phyloP scores from a whole-genome alignment of 2,888 invertebrate genomes.

The Petrophora chlorosata region DNA sequence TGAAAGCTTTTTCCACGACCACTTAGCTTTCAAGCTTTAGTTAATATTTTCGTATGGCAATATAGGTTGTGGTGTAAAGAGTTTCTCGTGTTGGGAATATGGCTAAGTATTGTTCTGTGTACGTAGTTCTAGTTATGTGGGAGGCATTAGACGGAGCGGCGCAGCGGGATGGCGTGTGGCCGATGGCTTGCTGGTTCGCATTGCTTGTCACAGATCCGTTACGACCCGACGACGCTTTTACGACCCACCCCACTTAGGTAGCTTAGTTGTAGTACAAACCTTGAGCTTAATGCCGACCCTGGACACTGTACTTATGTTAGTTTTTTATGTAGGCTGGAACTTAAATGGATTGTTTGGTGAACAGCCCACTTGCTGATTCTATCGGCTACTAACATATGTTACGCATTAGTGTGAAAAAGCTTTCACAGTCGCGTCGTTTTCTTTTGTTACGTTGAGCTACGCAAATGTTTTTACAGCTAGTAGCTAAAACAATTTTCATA shows the following conservation, averaged over 20 bases:
- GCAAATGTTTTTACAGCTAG: conserved; percentile 20
- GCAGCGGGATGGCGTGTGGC: conserved; percentile 65
- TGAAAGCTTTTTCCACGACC: background rate
- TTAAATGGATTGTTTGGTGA: background rate
- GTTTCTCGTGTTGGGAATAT: conserved; percentile 44
- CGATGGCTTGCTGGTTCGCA: conserved; percentile 56
- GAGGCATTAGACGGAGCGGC: conserved; percentile 45
- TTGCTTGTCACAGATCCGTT: conserved; percentile 58
- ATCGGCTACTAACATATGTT: conserved; percentile 54
- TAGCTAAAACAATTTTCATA: conserved; percentile 7
- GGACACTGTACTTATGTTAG: conserved; percentile 53
- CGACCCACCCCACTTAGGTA: conserved; percentile 58
- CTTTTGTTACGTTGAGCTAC: conserved; percentile 19
- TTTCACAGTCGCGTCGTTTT: conserved; percentile 33
- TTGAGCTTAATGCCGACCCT: conserved; percentile 66
- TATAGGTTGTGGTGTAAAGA: conserved; percentile 39
- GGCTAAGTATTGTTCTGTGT: conserved; percentile 37
- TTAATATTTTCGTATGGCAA: conserved; percentile 26
- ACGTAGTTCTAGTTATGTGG: conserved; percentile 32
- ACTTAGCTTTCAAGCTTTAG: conserved; percentile 21
- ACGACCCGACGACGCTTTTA: conserved; percentile 65
- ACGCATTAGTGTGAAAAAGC: conserved; percentile 50
- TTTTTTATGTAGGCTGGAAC: conserved; percentile 60
- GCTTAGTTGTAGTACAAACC: conserved; percentile 50
- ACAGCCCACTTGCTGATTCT: conserved; percentile 58